Percentiles rank a stretch among this genome's conserved stretches.
These are phyloP conservation scores for Leucopsar rothschildi DNA, from an alignment of 2,113 vertebrate species.

Conservation along the genomic window DNA sequence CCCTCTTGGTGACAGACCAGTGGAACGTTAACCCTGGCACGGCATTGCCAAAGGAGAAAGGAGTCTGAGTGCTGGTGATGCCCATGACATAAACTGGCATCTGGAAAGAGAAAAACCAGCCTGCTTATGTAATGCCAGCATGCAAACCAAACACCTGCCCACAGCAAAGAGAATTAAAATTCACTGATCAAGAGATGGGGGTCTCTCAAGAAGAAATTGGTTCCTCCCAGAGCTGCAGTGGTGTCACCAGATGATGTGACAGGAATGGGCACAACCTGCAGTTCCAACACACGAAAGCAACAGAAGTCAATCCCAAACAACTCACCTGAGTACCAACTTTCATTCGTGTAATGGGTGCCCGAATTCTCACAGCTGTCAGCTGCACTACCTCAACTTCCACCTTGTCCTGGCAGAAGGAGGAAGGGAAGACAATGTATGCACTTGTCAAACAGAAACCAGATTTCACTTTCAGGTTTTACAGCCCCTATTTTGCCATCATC, in stretches of 20 bases:
- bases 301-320: not conserved
- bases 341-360: conserved; percentile 88
- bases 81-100: conserved; percentile 93
- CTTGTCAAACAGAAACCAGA: not conserved
- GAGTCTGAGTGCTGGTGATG: conserved; percentile 87
- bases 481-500: not conserved
- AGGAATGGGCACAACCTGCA: not conserved
- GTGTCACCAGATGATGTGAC: not conserved
- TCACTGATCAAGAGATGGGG: not conserved
- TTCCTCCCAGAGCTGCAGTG: not conserved
- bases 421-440: not conserved
- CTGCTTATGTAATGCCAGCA: not conserved
- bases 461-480: not conserved
- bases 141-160: not conserved
- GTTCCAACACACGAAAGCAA: not conserved
- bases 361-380: conserved; percentile 85
- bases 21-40: conserved; percentile 86
- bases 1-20: conserved; percentile 88
- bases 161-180: not conserved
- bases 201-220: not conserved
- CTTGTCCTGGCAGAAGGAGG: conserved; percentile 74
- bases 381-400: conserved; percentile 90
- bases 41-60: conserved; percentile 91
- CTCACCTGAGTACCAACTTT: conserved; percentile 85
- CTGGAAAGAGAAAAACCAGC: conserved; percentile 32